Percentiles rank a stretch among this genome's conserved stretches.
Evolutionary conservation across 2,888 invertebrate genomes (phyloP).

Genomic region (Chaetogeoica ovagalla): DNA sequence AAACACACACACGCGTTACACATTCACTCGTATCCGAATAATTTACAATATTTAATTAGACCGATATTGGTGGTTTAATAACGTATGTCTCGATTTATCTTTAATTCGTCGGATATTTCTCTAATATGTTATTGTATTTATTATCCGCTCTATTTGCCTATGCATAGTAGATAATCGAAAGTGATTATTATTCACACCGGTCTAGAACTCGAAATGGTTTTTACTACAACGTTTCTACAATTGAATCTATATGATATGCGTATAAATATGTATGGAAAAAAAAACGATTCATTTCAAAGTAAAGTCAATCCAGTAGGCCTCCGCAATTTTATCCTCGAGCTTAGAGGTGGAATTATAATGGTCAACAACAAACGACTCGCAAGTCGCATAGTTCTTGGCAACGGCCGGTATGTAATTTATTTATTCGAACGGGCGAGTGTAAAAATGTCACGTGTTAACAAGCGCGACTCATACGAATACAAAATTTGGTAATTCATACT

Average conservation of each 20-base stretch:
- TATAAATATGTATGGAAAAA: background rate
- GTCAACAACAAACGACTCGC: too few species aligned
- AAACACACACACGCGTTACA: too few species aligned
- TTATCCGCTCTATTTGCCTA: too few species aligned
- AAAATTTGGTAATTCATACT: too few species aligned
- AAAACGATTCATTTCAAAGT: slow-evolving; percentile 16
- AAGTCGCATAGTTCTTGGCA: background rate
- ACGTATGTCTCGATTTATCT: background rate
- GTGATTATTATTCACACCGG: background rate
- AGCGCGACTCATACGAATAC: too few species aligned
- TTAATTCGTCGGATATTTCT: background rate
- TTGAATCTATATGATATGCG: background rate
- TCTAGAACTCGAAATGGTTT: background rate
- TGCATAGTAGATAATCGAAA: too few species aligned
- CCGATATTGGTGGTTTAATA: background rate
- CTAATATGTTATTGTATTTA: too few species aligned
- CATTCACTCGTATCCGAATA: background rate
- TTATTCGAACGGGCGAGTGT: too few species aligned
- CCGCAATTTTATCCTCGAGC: slow-evolving; percentile 8
- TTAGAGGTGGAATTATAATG: background rate
- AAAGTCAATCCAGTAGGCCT: background rate
- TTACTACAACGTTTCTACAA: background rate
- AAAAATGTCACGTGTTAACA: too few species aligned
- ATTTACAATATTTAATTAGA: background rate
- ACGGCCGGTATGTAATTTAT: too few species aligned